Evolutionary conservation across 2,888 invertebrate species (phyloP), one percentile per base, ranked within the genome.

Genomic region (Dione juno): DNA sequence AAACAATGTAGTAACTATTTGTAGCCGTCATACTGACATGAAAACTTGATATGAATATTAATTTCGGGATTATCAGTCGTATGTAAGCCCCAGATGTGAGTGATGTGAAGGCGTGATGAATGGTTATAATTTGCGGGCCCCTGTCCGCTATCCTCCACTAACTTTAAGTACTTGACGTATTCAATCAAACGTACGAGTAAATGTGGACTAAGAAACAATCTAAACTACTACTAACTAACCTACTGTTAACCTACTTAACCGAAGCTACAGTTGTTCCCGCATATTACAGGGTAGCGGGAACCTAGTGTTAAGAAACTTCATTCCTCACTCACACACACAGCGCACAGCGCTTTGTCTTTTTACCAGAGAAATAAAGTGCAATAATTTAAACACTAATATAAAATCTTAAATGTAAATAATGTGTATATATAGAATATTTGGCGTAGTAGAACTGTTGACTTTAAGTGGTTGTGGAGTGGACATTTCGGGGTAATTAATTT

Each of bases 71-170:
- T 73, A 73, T 67, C 70, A 73, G 70, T 66, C 63, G 63, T 66
- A 57, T 45, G 57, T 57, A 57, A 45, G 64, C 69, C 67, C 59
- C 73, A 73, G 67, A 73, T 73, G 73, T 67, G 63, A 48, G 68
- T 73, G 73, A 73, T 65, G 68, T 63, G 57, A 16, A 63, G 70
- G 53, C 59, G 79, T 79, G 79, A 79, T 78, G 77, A 77, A 80
- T 79, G 67, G 77, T 79, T 79, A 73, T 77, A 78, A 78, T 78
- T 78, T 77, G 69, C 68, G 57, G 66, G 71, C 66, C 68, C 70
- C 73, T 74, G 75, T 71, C 75, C 73, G 67, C 48, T 48, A 43
- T 50, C 69, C 28, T 16, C 68, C 70, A 71, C 45, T 61, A 52
- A 73, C 72, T 71, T 66, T 58, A 67, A 66, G 69, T 69, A 70